Percentiles rank a stretch among this genome's conserved stretches.
These are phyloP conservation scores for Tragelaphus buxtoni DNA, from an alignment of 2,113 vertebrate species.

Conservation along the genomic window DNA sequence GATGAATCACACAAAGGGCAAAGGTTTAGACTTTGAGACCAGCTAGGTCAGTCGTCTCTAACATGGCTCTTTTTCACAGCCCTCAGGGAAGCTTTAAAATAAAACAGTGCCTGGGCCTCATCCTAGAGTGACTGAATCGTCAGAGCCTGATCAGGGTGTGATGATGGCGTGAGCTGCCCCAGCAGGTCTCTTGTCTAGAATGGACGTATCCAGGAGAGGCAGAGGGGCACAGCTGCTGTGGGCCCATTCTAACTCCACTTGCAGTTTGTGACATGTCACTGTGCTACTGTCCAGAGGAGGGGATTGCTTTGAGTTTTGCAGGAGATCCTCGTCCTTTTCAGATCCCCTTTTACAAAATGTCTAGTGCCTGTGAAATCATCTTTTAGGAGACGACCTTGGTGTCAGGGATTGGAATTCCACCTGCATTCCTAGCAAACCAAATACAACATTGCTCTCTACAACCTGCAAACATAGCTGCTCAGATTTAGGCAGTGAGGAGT, in stretches of 20 bases:
- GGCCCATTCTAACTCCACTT: rapidly evolving
- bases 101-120: background rate
- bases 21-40: background rate
- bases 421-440: background rate
- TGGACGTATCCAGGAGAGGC: background rate
- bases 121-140: background rate
- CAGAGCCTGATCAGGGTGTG: background rate
- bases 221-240: rapidly evolving
- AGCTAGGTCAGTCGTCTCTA: background rate
- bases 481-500: background rate
- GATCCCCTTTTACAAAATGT: background rate
- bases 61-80: background rate
- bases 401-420: background rate
- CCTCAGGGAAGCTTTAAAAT: background rate
- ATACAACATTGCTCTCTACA: background rate
- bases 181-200: background rate
- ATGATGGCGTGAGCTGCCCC: background rate
- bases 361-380: background rate
- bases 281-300: background rate
- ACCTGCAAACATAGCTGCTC: rapidly evolving
- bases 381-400: background rate
- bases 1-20: background rate
- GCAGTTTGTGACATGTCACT: background rate
- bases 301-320: background rate
- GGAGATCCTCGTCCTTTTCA: background rate